phyloP scores from a whole-genome alignment of 2,797 vertebrate species.

The Sebastes miniatus region DNA sequence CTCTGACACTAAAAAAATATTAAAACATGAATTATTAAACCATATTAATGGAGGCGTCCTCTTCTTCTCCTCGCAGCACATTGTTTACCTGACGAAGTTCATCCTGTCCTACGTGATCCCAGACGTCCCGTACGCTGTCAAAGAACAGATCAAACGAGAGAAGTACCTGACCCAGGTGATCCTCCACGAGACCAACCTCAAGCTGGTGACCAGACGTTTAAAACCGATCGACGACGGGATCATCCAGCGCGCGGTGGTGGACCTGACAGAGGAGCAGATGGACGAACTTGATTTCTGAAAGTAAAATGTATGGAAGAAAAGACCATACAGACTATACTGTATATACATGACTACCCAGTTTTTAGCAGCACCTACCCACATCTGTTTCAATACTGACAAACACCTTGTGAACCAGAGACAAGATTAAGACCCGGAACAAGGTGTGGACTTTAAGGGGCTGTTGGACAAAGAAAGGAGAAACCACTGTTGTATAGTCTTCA shows the following conservation, averaged over 20 bases:
- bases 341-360: neutral
- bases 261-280: neutral
- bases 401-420: neutral
- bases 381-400: neutral
- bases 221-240: conserved; percentile 64
- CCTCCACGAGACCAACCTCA: conserved; percentile 88
- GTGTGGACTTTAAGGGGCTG: neutral
- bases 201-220: conserved; percentile 82
- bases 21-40: neutral
- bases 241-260: neutral
- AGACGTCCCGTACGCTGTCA: conserved; percentile 87
- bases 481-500: conserved; percentile 7
- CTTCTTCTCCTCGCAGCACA: conserved; percentile 79
- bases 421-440: neutral
- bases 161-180: conserved; percentile 91
- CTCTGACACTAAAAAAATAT: neutral
- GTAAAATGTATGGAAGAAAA: neutral
- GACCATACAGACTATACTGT: neutral
- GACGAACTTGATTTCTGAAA: conserved; percentile 54
- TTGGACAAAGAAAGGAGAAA: conserved; percentile 9
- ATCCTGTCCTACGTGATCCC: conserved; percentile 90
- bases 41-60: neutral
- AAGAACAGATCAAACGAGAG: conserved; percentile 90
- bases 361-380: no score
- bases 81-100: conserved; percentile 94